Conservation (phyloP, 1,140 invertebrate genomes). For the Panulirus ornatus region DNA sequence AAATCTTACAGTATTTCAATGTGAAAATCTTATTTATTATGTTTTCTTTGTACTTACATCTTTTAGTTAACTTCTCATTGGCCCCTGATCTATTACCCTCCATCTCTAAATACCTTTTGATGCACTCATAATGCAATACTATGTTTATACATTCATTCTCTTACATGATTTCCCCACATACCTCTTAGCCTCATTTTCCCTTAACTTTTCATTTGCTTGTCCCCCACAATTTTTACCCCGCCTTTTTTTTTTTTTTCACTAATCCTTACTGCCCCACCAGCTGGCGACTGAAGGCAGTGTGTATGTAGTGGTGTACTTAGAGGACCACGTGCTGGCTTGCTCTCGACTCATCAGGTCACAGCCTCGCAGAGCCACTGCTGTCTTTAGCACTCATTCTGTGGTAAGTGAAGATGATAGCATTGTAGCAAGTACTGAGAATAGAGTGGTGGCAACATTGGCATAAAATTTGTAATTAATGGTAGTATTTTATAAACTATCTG, state of each 20-base stretch:
- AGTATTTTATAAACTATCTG: neutral
- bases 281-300: neutral
- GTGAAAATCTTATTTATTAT: too few species aligned
- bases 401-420: neutral
- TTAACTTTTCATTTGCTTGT: neutral
- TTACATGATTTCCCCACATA: neutral
- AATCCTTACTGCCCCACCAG: neutral
- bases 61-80: too few species aligned
- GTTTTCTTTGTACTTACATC: too few species aligned
- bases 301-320: conserved; percentile 44
- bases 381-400: neutral
- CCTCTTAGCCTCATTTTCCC: neutral
- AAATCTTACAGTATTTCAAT: too few species aligned
- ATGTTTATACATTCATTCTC: neutral
- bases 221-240: neutral
- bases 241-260: neutral
- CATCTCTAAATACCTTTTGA: neutral
- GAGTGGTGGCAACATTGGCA: too few species aligned
- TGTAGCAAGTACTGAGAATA: too few species aligned
- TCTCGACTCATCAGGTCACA: neutral
- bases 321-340: conserved; percentile 23
- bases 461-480: neutral
- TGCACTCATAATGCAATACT: neutral
- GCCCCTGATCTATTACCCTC: neutral
- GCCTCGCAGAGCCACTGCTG: conserved; percentile 27